phyloP scores from a whole-genome alignment of 2,113 vertebrate genomes.

The Mugil cephalus region DNA sequence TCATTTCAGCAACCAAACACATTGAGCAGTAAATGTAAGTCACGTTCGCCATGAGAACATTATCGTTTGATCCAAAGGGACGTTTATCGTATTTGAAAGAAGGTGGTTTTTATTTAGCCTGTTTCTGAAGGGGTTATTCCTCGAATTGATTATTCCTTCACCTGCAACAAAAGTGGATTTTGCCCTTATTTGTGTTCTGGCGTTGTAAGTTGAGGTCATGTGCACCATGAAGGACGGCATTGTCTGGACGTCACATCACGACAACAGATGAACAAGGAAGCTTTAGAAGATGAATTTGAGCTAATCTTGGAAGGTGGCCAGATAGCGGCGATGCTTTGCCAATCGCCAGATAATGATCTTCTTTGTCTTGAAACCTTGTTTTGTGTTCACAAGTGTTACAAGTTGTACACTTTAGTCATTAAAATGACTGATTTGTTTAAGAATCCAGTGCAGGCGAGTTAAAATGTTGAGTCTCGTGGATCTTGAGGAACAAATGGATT shows the following conservation, averaged over 20 bases:
- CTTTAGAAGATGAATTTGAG: slow-evolving; percentile 19
- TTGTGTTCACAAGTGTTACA: slow-evolving; percentile 4
- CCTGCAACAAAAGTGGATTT: neutral
- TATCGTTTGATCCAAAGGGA: slow-evolving; percentile 2
- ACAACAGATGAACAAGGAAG: slow-evolving; percentile 32
- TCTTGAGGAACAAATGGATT: no score
- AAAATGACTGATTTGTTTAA: neutral
- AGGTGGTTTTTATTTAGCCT: neutral
- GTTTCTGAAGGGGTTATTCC: neutral
- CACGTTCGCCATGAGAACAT: neutral
- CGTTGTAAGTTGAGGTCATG: slow-evolving; percentile 5
- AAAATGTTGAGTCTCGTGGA: neutral
- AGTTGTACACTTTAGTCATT: neutral
- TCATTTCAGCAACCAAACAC: slow-evolving; percentile 1
- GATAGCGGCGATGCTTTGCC: neutral
- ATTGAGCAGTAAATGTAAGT: neutral
- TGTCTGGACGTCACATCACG: slow-evolving; percentile 8
- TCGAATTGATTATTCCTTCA: neutral
- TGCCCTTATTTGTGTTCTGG: neutral
- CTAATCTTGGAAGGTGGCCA: slow-evolving; percentile 42
- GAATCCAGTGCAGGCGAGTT: no score
- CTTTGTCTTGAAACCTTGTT: slow-evolving; percentile 39
- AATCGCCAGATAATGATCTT: slow-evolving; percentile 20
- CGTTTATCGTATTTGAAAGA: neutral
- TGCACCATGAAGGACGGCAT: neutral